A percentile compares a stretch with the other conserved stretches of the same genome.
These are phyloP conservation scores for Orientallactaga sibirica DNA, from an alignment of 2,797 vertebrate genomes.

Conservation along the genomic window DNA sequence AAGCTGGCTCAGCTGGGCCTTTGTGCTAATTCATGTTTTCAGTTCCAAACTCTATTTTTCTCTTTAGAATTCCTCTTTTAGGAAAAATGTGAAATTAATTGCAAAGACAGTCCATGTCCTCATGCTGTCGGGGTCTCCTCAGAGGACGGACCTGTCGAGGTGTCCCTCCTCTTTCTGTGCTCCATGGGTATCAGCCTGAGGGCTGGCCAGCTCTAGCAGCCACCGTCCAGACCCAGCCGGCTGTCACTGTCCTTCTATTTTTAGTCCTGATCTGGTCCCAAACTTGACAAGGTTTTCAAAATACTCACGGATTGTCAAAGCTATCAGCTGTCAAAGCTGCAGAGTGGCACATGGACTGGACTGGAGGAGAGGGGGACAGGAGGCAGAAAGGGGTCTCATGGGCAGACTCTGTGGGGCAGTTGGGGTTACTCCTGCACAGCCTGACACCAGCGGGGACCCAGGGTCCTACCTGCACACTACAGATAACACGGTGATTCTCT, in stretches of 20 bases:
- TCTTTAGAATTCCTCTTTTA: constrained; percentile 72
- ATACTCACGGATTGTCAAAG: constrained; percentile 83
- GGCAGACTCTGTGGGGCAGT: no score
- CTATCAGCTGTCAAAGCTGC: constrained; percentile 63
- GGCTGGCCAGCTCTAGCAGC: constrained; percentile 72
- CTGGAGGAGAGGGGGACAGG: not conserved
- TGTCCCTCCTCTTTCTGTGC: constrained; percentile 67
- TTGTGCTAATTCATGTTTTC: constrained; percentile 60
- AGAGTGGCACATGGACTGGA: constrained; percentile 8
- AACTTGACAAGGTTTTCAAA: constrained; percentile 83
- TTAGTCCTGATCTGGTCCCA: constrained; percentile 76
- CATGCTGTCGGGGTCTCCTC: constrained; percentile 75
- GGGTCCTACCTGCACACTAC: not conserved
- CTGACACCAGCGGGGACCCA: fast-evolving
- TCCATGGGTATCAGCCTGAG: constrained; percentile 64
- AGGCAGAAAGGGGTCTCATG: fast-evolving
- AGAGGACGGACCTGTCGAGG: constrained; percentile 62
- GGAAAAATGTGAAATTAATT: constrained; percentile 80
- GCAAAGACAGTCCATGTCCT: constrained; percentile 63
- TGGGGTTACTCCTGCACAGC: fast-evolving
- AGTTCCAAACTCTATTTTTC: constrained; percentile 66
- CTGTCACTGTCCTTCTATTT: constrained; percentile 80
- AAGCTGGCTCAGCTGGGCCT: not conserved
- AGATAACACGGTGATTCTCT: not conserved
- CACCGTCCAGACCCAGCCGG: constrained; percentile 60